Percentiles rank a stretch among this genome's conserved stretches.
Conservation (phyloP, 2,888 invertebrate species). For the Ormyrus rosae region DNA sequence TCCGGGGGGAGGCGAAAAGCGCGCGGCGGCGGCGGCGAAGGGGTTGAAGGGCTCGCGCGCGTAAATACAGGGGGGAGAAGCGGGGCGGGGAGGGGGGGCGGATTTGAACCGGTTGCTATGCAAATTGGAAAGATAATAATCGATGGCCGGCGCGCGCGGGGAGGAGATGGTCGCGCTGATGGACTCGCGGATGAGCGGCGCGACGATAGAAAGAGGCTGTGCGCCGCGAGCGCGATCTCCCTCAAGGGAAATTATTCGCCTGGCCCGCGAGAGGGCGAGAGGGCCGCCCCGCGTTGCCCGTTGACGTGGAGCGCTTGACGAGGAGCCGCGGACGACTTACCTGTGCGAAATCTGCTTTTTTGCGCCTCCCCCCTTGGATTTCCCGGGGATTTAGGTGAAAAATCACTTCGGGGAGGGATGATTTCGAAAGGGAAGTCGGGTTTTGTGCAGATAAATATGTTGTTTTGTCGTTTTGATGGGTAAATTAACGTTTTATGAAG, state of each 20-base stretch:
- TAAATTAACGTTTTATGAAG: too few relatives aligned
- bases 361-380: too few relatives aligned
- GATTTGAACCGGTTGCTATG: constrained; percentile 73
- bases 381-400: too few relatives aligned
- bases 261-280: background rate
- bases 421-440: too few relatives aligned
- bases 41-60: background rate
- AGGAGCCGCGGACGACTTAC: background rate
- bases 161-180: constrained; percentile 68
- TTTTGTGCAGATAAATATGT: too few relatives aligned
- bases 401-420: too few relatives aligned
- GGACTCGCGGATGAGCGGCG: constrained; percentile 65
- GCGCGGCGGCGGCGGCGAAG: background rate
- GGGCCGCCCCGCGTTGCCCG: background rate
- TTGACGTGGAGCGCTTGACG: constrained; percentile 4
- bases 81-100: constrained; percentile 50
- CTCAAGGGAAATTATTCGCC: constrained; percentile 76
- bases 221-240: constrained; percentile 72
- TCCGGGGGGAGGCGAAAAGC: background rate
- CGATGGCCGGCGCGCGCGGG: constrained; percentile 68
- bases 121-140: constrained; percentile 76
- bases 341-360: background rate
- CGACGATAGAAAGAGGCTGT: constrained; percentile 39
- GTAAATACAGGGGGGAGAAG: background rate
- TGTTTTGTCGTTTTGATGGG: too few relatives aligned